A percentile compares a stretch with the other conserved stretches of the same genome.
Evolutionary conservation across 2,888 invertebrate species (phyloP).

Genomic region (Belgica antarctica): DNA sequence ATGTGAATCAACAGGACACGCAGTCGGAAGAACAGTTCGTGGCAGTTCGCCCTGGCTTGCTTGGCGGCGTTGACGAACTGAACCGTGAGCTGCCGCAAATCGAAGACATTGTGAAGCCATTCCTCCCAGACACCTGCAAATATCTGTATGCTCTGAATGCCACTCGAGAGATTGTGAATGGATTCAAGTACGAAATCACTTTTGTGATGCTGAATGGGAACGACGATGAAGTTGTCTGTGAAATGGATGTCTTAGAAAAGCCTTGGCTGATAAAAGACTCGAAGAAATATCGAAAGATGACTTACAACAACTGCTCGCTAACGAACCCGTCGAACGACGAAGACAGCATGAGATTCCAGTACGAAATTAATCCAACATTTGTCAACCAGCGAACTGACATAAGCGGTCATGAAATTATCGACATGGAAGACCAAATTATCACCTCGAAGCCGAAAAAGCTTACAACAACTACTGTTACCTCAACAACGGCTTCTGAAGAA

Average conservation of each 20-base stretch:
- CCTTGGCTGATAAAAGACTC: slow-evolving; percentile 62
- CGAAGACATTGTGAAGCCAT: slow-evolving; percentile 53
- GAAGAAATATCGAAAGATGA: slow-evolving; percentile 61
- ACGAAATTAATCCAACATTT: slow-evolving; percentile 52
- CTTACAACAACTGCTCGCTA: slow-evolving; percentile 66
- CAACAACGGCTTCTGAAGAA: background rate
- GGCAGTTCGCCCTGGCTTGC: slow-evolving; percentile 31
- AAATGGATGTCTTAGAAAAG: slow-evolving; percentile 63
- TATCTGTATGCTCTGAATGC: slow-evolving; percentile 54
- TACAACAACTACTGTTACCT: background rate
- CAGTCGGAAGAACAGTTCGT: slow-evolving; percentile 44
- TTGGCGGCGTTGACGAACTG: slow-evolving; percentile 48
- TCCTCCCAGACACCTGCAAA: slow-evolving; percentile 52
- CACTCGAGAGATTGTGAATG: slow-evolving; percentile 53
- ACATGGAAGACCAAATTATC: slow-evolving; percentile 41
- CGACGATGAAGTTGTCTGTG: slow-evolving; percentile 56
- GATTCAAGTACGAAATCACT: slow-evolving; percentile 52
- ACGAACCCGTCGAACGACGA: slow-evolving; percentile 48
- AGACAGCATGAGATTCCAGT: slow-evolving; percentile 47
- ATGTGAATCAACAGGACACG: slow-evolving; percentile 14
- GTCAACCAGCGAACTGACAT: slow-evolving; percentile 51
- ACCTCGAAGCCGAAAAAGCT: background rate
- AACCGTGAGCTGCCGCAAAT: slow-evolving; percentile 53
- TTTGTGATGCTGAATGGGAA: slow-evolving; percentile 51
- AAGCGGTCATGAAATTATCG: slow-evolving; percentile 46